phyloP scores from a whole-genome alignment of 2,797 vertebrate genomes.

The Rhinoraja longicauda region DNA sequence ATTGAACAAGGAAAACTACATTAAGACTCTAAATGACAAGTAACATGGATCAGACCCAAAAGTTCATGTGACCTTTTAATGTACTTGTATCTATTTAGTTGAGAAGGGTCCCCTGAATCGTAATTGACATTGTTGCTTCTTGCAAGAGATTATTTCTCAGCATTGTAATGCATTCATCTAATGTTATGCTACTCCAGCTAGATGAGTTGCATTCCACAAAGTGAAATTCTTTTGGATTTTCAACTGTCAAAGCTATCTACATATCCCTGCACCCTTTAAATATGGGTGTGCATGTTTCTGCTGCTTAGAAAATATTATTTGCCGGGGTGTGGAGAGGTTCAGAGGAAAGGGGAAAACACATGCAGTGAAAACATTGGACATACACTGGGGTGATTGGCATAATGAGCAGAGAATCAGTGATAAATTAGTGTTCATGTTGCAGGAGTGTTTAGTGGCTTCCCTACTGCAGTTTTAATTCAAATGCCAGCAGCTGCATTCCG shows the following conservation, averaged over 20 bases:
- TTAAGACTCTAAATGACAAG: neutral
- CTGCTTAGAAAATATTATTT: neutral
- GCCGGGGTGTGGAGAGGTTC: neutral
- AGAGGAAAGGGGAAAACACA: neutral
- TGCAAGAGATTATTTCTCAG: neutral
- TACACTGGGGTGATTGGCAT: neutral
- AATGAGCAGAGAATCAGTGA: neutral
- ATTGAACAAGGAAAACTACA: neutral
- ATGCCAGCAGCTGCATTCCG: neutral
- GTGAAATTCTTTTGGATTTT: neutral
- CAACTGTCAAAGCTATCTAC: neutral
- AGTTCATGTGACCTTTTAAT: neutral
- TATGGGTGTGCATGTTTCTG: neutral
- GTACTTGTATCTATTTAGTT: neutral
- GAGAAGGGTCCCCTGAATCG: neutral
- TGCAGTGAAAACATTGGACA: neutral
- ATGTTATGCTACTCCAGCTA: neutral
- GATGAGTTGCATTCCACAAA: neutral
- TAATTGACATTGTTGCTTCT: neutral
- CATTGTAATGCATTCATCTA: neutral
- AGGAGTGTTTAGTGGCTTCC: neutral
- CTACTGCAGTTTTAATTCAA: neutral
- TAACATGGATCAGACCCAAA: neutral
- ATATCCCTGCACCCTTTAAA: neutral
- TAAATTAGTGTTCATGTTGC: neutral